These are phyloP conservation scores for Cephus nigrinus DNA, from an alignment of 2,888 invertebrate species.

Conservation along the genomic window DNA sequence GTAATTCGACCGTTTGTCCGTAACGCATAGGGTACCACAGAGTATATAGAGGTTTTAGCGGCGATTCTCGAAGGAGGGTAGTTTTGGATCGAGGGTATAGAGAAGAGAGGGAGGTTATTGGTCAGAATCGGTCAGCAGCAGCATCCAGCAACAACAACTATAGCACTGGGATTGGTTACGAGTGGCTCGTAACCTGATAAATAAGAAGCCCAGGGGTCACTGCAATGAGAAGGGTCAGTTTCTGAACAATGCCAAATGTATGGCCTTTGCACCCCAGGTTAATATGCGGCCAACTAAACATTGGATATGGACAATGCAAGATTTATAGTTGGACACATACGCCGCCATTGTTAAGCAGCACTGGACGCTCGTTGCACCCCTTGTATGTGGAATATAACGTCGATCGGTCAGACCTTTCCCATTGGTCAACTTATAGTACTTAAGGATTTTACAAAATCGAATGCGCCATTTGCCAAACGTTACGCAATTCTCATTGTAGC, in stretches of 20 bases:
- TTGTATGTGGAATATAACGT: not conserved
- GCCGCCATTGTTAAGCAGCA: slow-evolving; percentile 16
- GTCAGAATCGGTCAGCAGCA: not conserved
- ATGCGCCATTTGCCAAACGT: not conserved
- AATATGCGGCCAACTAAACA: slow-evolving; percentile 66
- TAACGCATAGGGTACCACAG: slow-evolving; percentile 14
- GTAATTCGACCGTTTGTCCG: slow-evolving; percentile 28
- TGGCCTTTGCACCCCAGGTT: slow-evolving; percentile 63
- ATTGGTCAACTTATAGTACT: not conserved
- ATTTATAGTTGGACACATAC: slow-evolving; percentile 60
- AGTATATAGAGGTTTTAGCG: not conserved
- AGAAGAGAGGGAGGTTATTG: slow-evolving; percentile 18
- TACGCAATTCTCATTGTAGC: not conserved
- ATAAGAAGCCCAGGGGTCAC: slow-evolving; percentile 57
- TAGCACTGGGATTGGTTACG: slow-evolving; percentile 32
- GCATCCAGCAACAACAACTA: not conserved
- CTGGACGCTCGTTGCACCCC: not conserved
- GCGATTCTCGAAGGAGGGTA: slow-evolving; percentile 19
- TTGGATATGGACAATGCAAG: slow-evolving; percentile 61
- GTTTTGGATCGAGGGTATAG: not conserved
- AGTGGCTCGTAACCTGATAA: slow-evolving; percentile 57
- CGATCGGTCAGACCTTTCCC: not conserved
- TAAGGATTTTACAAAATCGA: not conserved
- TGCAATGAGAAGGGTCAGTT: slow-evolving; percentile 55
- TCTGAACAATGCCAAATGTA: slow-evolving; percentile 55